Base-by-base conservation (phyloP, 2,888 invertebrate genomes). In the Aplocera efformata region DNA sequence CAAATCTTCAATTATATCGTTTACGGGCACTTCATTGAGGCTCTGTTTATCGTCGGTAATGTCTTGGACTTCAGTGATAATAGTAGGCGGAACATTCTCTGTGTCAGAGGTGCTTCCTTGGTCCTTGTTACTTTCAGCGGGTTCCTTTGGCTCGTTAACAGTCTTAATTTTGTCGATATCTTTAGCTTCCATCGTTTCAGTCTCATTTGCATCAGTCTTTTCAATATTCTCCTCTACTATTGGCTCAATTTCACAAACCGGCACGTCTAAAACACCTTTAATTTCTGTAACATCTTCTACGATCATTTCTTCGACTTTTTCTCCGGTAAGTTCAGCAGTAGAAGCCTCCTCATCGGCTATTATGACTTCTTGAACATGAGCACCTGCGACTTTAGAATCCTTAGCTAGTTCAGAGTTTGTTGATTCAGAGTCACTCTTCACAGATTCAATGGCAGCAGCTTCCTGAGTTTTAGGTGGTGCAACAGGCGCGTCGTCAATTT, bases 51-150 rank as follows among this genome's bases (percentile, higher is more conserved):
- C 61, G 34, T 67, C 73, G 3, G 76, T 66, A 23, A 82, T 58
- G 36, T 85, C 83, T 52, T 78, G 72, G 11, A 85, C 77, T 63
- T 79, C 79, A 9, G 78, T 77, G 10, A 77, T 56, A 21, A 67
- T 53, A 33, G 55, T 42, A 39, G 74, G 56, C 23, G 67, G 48
- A 7, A 62, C 67, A 52, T 72, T 66, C 55, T 74, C 72, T 1
- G 61, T 52, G 17, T 59, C 58, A 28, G 70, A 44, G 24, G 50
- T 45, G 32, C 53, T 57, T 32, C 56, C 63, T 41, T 63, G 59
- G 28, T 67, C 56, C n/a, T n/a, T n/a, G n/a, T n/a, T n/a, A 26
- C 55, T 50, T 33, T 65, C 63, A n/a, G 48, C 45, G 26, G 63
- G 53, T 53, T 67, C 62, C 48, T 69, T 71, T 58, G 69, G 53